phyloP scores from a whole-genome alignment of 2,113 vertebrate genomes.

The Carettochelys insculpta region DNA sequence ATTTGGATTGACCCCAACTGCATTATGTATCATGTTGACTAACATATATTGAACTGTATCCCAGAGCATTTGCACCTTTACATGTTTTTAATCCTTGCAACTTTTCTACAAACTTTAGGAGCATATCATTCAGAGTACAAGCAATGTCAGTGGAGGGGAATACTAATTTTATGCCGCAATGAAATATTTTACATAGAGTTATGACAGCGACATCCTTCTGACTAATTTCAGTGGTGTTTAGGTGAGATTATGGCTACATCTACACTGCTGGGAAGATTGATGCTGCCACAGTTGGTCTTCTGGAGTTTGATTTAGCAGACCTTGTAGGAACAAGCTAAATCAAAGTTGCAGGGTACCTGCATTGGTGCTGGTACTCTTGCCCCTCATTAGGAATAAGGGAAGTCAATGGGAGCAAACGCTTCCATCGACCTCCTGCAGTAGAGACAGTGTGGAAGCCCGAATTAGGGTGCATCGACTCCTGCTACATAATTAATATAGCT shows the following conservation, averaged over 20 bases:
- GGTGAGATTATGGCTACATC: not conserved
- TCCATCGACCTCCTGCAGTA: too few species aligned
- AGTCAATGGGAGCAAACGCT: too few species aligned
- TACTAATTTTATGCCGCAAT: not conserved
- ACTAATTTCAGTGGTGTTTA: not conserved
- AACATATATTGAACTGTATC: not conserved
- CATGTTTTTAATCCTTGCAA: not conserved
- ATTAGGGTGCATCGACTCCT: too few species aligned
- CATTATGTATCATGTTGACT: not conserved
- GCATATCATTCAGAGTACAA: not conserved
- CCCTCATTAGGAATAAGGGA: too few species aligned
- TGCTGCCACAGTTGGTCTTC: too few species aligned
- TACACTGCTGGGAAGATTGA: too few species aligned
- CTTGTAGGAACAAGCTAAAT: too few species aligned
- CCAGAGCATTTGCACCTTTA: not conserved
- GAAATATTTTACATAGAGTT: not conserved
- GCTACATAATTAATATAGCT: too few species aligned
- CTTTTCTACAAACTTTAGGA: not conserved
- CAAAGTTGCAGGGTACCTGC: too few species aligned
- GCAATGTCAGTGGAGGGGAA: not conserved
- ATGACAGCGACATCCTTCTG: accelerated
- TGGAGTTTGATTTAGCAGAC: too few species aligned
- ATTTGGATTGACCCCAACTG: not conserved
- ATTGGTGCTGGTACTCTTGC: too few species aligned
- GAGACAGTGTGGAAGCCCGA: too few species aligned